Evolutionary conservation across 1,140 invertebrate genomes (phyloP).

Genomic region (Atopsyche davidsoni): DNA sequence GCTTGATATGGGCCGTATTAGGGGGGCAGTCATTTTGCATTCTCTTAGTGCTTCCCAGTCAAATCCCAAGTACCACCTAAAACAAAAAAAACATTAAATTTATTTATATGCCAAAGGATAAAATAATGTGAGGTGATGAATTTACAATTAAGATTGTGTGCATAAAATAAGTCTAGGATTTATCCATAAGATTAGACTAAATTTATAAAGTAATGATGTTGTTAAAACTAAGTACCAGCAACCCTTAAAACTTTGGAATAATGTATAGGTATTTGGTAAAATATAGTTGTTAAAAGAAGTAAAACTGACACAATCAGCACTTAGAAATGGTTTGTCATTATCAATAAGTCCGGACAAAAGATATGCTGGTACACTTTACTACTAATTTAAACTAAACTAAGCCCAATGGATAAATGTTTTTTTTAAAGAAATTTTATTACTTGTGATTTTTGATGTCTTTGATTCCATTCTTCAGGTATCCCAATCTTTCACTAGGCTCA

Average conservation of each 20-base stretch:
- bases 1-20: constrained; percentile 66
- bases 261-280: too few relatives aligned
- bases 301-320: too few relatives aligned
- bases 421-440: constrained; percentile 48
- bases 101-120: not conserved
- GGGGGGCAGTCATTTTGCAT: constrained; percentile 62
- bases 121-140: not conserved
- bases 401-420: not conserved
- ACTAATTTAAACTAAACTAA: not conserved
- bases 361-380: not conserved
- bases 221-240: not conserved
- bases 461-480: constrained; percentile 86
- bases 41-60: constrained; percentile 81
- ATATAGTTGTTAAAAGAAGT: too few relatives aligned
- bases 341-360: too few relatives aligned
- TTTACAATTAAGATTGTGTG: not conserved
- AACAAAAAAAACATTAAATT: constrained; percentile 29
- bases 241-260: too few relatives aligned
- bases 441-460: constrained; percentile 89
- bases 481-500: constrained; percentile 85
- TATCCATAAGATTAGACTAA: too few relatives aligned
- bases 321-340: too few relatives aligned
- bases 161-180: too few relatives aligned
- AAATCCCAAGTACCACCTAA: constrained; percentile 87
- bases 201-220: too few relatives aligned